Evolutionary conservation across 2,797 vertebrate genomes (phyloP).

Genomic region (Adrianichthys oophorus): DNA sequence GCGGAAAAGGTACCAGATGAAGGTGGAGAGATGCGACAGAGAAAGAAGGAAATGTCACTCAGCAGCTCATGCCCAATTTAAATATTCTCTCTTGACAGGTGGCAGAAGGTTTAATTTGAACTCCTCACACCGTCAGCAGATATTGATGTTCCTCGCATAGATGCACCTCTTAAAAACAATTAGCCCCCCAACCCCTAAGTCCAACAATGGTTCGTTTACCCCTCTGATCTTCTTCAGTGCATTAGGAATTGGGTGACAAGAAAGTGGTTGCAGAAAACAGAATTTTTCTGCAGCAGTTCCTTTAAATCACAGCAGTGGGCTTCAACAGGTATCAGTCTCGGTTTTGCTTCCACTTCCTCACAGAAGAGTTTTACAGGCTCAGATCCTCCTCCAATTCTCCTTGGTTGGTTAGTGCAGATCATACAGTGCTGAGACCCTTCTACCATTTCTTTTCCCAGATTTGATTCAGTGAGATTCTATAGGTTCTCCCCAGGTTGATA

Average conservation of each 20-base stretch:
- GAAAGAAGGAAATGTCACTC: conserved; percentile 27
- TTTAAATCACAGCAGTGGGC: conserved; percentile 35
- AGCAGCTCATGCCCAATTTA: conserved; percentile 37
- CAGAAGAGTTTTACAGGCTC: conserved; percentile 58
- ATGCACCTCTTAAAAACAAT: conserved; percentile 36
- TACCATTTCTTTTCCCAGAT: conserved; percentile 8
- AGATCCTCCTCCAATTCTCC: conserved; percentile 55
- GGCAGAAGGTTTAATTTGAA: conserved; percentile 17
- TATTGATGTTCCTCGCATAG: conserved; percentile 54
- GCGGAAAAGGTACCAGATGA: conserved; percentile 38
- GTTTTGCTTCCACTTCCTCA: conserved; percentile 53
- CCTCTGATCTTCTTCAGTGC: conserved; percentile 31
- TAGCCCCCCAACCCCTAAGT: conserved; percentile 20
- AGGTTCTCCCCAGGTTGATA: conserved; percentile 98
- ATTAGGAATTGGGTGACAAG: conserved; percentile 35
- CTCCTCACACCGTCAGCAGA: conserved; percentile 19
- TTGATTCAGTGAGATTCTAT: conserved; percentile 75
- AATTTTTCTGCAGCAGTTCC: conserved; percentile 40
- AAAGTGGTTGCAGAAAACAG: conserved; percentile 36
- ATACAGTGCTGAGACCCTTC: conserved; percentile 40
- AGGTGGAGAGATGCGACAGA: conserved; percentile 28
- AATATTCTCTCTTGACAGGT: conserved; percentile 23
- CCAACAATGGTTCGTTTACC: conserved; percentile 22
- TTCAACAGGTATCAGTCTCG: conserved; percentile 24
- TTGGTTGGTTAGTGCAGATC: conserved; percentile 74